A percentile compares a stretch with the other conserved stretches of the same genome.
Conservation (phyloP, 2,888 invertebrate species). For the Beris morrisii region DNA sequence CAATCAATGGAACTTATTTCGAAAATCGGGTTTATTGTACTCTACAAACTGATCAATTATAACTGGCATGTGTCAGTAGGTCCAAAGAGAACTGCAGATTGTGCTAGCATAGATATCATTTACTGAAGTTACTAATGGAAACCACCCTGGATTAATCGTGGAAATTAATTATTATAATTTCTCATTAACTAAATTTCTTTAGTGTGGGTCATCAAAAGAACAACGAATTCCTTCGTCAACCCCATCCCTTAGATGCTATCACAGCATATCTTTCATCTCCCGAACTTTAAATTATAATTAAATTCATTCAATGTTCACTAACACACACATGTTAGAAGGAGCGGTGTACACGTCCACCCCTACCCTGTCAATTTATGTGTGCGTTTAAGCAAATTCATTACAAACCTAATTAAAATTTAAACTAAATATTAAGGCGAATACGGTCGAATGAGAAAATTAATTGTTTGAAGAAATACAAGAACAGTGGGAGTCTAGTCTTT, state of each 20-base stretch:
- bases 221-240: neutral
- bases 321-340: constrained; percentile 28
- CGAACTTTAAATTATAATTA: constrained; percentile 36
- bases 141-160: too few relatives aligned
- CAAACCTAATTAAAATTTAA: constrained; percentile 42
- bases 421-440: constrained; percentile 41
- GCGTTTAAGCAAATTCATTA: constrained; percentile 41
- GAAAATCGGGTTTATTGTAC: too few relatives aligned
- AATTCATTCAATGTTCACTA: constrained; percentile 33
- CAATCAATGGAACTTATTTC: too few relatives aligned
- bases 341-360: neutral
- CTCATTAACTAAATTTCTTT: constrained; percentile 9
- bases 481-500: constrained; percentile 18
- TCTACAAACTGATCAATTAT: too few relatives aligned
- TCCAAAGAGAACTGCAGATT: too few relatives aligned
- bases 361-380: constrained; percentile 30
- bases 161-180: constrained; percentile 6
- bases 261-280: constrained; percentile 24
- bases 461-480: constrained; percentile 38
- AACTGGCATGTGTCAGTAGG: too few relatives aligned
- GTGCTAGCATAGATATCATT: too few relatives aligned
- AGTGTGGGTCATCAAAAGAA: constrained; percentile 6
- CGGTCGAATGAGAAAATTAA: constrained; percentile 41
- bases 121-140: too few relatives aligned
- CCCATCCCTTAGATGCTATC: constrained; percentile 20